phyloP scores from a whole-genome alignment of 1,140 invertebrate species.

The Tetragonula clypearis region DNA sequence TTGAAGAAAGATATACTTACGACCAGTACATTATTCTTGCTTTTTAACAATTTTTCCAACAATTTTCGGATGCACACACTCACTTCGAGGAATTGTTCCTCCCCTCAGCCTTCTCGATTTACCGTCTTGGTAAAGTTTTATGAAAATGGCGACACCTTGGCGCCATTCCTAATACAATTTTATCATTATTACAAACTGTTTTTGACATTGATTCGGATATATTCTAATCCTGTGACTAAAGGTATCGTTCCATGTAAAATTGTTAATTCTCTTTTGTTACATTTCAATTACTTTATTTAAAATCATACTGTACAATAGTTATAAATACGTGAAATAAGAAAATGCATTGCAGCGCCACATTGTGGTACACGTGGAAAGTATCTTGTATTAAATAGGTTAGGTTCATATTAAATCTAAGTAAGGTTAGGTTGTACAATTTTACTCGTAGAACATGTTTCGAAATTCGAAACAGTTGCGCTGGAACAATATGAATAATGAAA shows the following conservation, averaged over 20 bases:
- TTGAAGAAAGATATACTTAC: conserved; percentile 69
- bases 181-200: background rate
- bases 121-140: conserved; percentile 68
- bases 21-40: conserved; percentile 70
- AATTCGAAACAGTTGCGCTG: too few species aligned
- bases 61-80: conserved; percentile 46
- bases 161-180: conserved; percentile 70
- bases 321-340: conserved; percentile 40
- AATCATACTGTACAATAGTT: background rate
- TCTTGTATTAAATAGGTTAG: conserved; percentile 39
- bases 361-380: conserved; percentile 26
- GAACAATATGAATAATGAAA: background rate
- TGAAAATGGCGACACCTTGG: conserved; percentile 76
- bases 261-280: background rate
- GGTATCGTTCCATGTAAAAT: conserved; percentile 1
- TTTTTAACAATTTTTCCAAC: conserved; percentile 54
- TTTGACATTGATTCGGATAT: background rate
- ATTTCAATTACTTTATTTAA: conserved; percentile 18
- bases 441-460: background rate
- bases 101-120: conserved; percentile 70
- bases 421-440: conserved; percentile 31
- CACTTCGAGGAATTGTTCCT: conserved; percentile 56
- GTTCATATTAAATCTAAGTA: conserved; percentile 4
- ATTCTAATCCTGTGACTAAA: background rate
- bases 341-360: conserved; percentile 38